Evolutionary conservation across 2,888 invertebrate species (phyloP).

Genomic region (Yponomeuta evonymella): DNA sequence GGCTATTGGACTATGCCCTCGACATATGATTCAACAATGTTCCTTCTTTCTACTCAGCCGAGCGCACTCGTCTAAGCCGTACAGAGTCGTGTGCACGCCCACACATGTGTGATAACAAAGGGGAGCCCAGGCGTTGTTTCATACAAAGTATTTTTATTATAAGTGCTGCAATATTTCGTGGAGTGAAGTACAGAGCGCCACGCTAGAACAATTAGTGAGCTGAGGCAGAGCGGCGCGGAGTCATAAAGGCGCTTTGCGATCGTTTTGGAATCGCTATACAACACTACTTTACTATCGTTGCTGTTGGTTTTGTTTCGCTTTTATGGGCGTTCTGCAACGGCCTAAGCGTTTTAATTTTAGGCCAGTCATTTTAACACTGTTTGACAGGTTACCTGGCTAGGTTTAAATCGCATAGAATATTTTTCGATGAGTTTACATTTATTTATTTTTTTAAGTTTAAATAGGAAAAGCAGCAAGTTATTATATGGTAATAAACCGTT

Average conservation of each 20-base stretch:
- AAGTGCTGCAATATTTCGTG: conserved; percentile 13
- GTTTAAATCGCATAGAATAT: too few species aligned
- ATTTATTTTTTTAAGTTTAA: too few species aligned
- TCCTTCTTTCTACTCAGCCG: conserved; percentile 2
- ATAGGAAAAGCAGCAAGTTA: too few species aligned
- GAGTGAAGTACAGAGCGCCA: conserved; percentile 3
- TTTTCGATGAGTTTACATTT: too few species aligned
- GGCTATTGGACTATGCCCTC: neutral
- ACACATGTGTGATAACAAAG: conserved; percentile 1
- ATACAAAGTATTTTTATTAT: conserved; percentile 14
- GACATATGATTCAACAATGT: conserved; percentile 1
- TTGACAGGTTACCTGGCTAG: too few species aligned
- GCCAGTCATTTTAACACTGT: too few species aligned
- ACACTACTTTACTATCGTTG: neutral
- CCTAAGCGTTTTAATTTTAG: too few species aligned
- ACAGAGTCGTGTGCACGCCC: neutral
- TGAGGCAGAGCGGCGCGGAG: neutral
- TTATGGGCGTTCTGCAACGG: too few species aligned
- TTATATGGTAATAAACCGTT: too few species aligned
- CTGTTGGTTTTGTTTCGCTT: neutral
- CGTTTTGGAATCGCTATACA: neutral
- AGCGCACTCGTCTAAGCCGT: neutral
- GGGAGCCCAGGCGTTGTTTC: neutral
- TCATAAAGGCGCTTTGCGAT: conserved; percentile 6
- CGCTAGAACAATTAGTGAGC: conserved; percentile 11